Percentiles rank a stretch among this genome's conserved stretches.
Conservation (phyloP, 2,797 vertebrate species). For the Sebastes cheni region DNA sequence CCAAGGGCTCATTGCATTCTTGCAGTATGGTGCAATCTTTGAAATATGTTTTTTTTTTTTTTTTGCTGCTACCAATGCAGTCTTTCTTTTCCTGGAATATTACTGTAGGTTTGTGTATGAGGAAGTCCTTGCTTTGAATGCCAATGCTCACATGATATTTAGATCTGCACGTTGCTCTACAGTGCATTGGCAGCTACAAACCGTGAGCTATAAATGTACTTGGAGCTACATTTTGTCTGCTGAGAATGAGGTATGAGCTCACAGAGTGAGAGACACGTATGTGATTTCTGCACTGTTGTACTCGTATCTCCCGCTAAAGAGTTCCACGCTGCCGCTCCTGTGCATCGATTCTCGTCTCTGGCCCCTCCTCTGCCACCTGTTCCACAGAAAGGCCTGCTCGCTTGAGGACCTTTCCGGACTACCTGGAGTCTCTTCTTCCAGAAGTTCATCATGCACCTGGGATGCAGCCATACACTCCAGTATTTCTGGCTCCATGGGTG, state of each 20-base stretch:
- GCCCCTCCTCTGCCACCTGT: conserved; percentile 78
- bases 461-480: conserved; percentile 51
- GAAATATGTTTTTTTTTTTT: not conserved
- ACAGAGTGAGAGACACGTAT: conserved; percentile 85
- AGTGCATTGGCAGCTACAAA: conserved; percentile 53
- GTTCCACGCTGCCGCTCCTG: conserved; percentile 83
- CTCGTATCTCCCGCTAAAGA: conserved; percentile 83
- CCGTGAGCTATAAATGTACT: conserved; percentile 43
- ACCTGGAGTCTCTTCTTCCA: conserved; percentile 48
- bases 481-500: conserved; percentile 53
- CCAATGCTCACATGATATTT: conserved; percentile 34
- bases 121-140: conserved; percentile 49
- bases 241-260: conserved; percentile 69
- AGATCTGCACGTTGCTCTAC: conserved; percentile 15
- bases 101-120: conserved; percentile 26
- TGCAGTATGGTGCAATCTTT: conserved; percentile 27
- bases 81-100: conserved; percentile 34
- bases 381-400: conserved; percentile 80
- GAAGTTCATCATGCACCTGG: conserved; percentile 44
- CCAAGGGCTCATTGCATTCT: conserved; percentile 34
- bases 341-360: conserved; percentile 62
- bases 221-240: conserved; percentile 77
- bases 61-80: conserved; percentile 36
- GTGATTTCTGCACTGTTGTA: conserved; percentile 87
- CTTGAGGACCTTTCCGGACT: conserved; percentile 57